Base-by-base conservation (phyloP, 2,797 vertebrate genomes). In the Miichthys miiuy region DNA sequence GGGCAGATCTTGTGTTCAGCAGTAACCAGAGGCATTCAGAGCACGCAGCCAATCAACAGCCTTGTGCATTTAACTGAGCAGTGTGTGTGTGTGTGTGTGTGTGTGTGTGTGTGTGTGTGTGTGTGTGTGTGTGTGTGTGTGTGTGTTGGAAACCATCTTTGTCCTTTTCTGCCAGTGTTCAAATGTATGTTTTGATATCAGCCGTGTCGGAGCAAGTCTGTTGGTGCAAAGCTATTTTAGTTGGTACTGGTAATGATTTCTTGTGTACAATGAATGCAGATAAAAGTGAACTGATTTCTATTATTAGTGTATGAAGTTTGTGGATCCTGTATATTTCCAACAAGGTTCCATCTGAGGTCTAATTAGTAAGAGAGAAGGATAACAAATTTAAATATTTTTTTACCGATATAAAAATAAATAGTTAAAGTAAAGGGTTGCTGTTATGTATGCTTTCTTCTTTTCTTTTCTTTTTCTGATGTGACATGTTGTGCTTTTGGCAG, bases 401-500 rank as follows among this genome's bases (percentile, higher is more conserved):
- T 16, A 30, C 14, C 2, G 17, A 42, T 17, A n/a, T 34, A 34
- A 34, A 47, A 46, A 18, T 25, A 30, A 10, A 18, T 8, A 20
- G 1, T n/a, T 50, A 9, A 44, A 14, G n/a, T 12, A 38, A 50
- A 42, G 2, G 23, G 2, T 74, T 38, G 2, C 1, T 44, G 7
- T 47, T 38, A 0, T 20, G 41, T 21, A 12, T 55, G 17, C 7
- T 3, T 12, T 65, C 2, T 27, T 47, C 41, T 17, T 18, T 3
- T 42, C 14, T 64, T 30, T 27, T n/a, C n/a, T n/a, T 30, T 6
- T 30, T 30, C 60, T 51, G 5, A 61, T 79, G 12, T 57, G 56
- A 23, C 57, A 30, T 81, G 21, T 21, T 79, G 17, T 87, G 42
- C 76, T 11, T 80, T 77, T 83, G 71, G 60, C 90, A 99, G 98